These are phyloP conservation scores for Drosophila yakuba DNA, from an alignment of 1,140 invertebrate species.

Conservation along the genomic window DNA sequence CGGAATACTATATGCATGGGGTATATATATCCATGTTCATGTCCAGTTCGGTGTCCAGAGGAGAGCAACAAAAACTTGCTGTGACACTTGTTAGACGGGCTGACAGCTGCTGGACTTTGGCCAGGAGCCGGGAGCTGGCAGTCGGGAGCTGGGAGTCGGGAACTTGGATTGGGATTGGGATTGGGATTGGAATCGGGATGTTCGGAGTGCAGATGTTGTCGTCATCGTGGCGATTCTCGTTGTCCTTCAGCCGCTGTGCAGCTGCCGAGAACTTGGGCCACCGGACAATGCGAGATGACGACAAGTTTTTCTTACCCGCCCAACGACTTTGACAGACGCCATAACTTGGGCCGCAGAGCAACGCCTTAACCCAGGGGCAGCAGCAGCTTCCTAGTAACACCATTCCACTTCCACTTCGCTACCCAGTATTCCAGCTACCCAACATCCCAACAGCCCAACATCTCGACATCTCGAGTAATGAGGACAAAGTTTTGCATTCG, in stretches of 20 bases:
- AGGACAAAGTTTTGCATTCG: constrained; percentile 82
- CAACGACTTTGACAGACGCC: constrained; percentile 79
- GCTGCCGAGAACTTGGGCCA: constrained; percentile 59
- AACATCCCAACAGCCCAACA: constrained; percentile 17
- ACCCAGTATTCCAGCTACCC: not conserved
- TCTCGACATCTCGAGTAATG: constrained; percentile 62
- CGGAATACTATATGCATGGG: constrained; percentile 17
- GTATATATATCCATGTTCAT: constrained; percentile 44
- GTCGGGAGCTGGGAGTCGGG: not conserved
- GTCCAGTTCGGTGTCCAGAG: constrained; percentile 59
- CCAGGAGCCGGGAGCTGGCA: constrained; percentile 3
- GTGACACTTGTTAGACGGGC: constrained; percentile 80
- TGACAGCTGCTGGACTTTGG: constrained; percentile 78
- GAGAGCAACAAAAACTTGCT: constrained; percentile 62
- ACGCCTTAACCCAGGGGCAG: constrained; percentile 78
- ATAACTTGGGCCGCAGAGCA: constrained; percentile 75
- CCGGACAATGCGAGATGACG: constrained; percentile 56
- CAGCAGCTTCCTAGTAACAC: constrained; percentile 39
- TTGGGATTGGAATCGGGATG: constrained; percentile 21
- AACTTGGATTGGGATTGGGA: not conserved
- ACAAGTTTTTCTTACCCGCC: constrained; percentile 67
- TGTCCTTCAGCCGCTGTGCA: constrained; percentile 70
- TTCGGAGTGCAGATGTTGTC: constrained; percentile 73
- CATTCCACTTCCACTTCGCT: not conserved
- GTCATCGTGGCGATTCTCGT: constrained; percentile 64